These are phyloP conservation scores for Burhinus bistriatus DNA, from an alignment of 2,113 vertebrate genomes.

Conservation along the genomic window DNA sequence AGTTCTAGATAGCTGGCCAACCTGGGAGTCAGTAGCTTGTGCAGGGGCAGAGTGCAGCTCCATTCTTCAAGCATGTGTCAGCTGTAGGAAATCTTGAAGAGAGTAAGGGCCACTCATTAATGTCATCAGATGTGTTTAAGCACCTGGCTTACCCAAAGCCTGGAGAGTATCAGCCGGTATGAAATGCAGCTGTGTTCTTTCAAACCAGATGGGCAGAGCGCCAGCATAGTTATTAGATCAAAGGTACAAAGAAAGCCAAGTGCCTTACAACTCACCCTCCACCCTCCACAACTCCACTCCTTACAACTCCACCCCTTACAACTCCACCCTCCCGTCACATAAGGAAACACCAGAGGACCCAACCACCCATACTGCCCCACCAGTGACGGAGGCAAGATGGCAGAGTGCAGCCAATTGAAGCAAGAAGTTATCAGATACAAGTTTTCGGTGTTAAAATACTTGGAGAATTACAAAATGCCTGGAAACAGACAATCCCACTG, in stretches of 20 bases:
- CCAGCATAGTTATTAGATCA: not conserved
- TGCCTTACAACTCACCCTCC: not conserved
- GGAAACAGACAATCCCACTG: not conserved
- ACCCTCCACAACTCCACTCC: no score
- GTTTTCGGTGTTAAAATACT: not conserved
- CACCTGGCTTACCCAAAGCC: not conserved
- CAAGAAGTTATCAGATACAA: not conserved
- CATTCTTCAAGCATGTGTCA: not conserved
- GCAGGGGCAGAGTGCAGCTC: not conserved
- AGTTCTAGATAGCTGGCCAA: not conserved
- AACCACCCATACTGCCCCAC: accelerated
- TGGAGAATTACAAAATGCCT: not conserved
- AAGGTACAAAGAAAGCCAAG: not conserved
- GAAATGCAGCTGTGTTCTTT: accelerated
- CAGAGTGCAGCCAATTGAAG: not conserved
- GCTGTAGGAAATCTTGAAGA: not conserved
- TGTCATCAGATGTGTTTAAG: not conserved
- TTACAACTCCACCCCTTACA: no score
- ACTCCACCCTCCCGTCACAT: not conserved
- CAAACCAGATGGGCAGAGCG: not conserved
- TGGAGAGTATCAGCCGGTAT: not conserved
- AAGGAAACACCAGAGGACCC: not conserved
- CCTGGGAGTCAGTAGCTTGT: not conserved
- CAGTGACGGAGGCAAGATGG: not conserved
- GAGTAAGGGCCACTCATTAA: not conserved